Evolutionary conservation across 2,888 invertebrate species (phyloP).

Genomic region (Chrysolina oricalcia): DNA sequence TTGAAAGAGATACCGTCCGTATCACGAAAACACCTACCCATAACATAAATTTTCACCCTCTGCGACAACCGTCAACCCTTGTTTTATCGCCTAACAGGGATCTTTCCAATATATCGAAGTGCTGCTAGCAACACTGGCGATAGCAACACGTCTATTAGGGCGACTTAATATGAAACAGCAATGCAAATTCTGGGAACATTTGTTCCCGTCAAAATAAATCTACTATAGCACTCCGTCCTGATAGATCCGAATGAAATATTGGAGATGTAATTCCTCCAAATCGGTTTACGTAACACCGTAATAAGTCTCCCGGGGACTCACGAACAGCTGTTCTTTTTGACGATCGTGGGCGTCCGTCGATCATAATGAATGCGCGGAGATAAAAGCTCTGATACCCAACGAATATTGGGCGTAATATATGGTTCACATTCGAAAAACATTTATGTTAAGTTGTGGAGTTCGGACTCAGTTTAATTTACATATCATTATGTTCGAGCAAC

Average conservation of each 20-base stretch:
- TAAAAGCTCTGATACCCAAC: constrained; percentile 2
- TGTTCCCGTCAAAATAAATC: constrained; percentile 45
- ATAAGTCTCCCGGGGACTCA: constrained; percentile 61
- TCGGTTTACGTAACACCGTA: constrained; percentile 68
- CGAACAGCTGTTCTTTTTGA: constrained; percentile 43
- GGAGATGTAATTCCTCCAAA: constrained; percentile 63
- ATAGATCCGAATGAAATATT: constrained; percentile 36
- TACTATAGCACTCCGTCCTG: constrained; percentile 25
- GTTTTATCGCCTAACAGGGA: constrained; percentile 30
- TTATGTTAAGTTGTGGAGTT: constrained; percentile 35
- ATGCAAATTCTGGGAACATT: constrained; percentile 44
- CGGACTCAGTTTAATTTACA: constrained; percentile 43
- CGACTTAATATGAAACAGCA: constrained; percentile 40
- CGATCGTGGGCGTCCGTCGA: constrained; percentile 46
- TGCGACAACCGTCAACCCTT: constrained; percentile 9
- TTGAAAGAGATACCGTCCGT: constrained; percentile 11
- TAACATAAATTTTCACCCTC: constrained; percentile 20
- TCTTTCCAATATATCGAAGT: constrained; percentile 43
- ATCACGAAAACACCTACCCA: constrained; percentile 17
- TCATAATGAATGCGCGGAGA: constrained; percentile 34
- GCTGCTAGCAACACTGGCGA: constrained; percentile 24
- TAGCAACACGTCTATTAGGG: constrained; percentile 45
- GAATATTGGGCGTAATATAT: constrained; percentile 49
- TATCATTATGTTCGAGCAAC: constrained; percentile 40
- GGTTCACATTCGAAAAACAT: constrained; percentile 52